phyloP scores from a whole-genome alignment of 2,888 invertebrate genomes.

The Caradrina clavipalpis region DNA sequence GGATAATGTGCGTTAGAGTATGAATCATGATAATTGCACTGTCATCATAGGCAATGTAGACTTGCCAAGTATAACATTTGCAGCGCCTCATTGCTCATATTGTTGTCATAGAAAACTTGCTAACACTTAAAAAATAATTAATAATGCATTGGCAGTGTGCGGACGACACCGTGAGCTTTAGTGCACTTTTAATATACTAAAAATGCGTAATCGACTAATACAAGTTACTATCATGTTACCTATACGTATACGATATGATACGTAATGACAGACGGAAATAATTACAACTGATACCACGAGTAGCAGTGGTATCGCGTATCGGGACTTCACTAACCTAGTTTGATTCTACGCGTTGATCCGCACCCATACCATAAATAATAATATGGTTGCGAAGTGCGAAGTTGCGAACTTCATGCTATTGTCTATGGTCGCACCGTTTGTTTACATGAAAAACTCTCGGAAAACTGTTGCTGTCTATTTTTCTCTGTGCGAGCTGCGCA shows the following conservation, averaged over 20 bases:
- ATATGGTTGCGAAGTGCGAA: conserved; percentile 31
- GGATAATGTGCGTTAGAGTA: too few species aligned
- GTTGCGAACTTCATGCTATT: conserved; percentile 35
- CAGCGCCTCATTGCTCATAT: neutral
- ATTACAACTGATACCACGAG: conserved; percentile 54
- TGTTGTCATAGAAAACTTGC: neutral
- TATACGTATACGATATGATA: conserved; percentile 34
- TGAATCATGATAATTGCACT: neutral
- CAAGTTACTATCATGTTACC: conserved; percentile 45
- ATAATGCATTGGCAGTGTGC: conserved; percentile 37
- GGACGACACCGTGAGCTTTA: conserved; percentile 37
- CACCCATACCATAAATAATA: conserved; percentile 31
- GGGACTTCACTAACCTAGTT: conserved; percentile 59
- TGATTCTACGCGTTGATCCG: conserved; percentile 44
- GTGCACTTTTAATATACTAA: conserved; percentile 31
- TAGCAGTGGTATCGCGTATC: conserved; percentile 51
- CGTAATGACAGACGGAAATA: conserved; percentile 57
- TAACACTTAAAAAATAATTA: conserved; percentile 23
- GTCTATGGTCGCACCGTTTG: conserved; percentile 44
- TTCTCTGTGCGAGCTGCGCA: neutral
- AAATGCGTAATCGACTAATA: conserved; percentile 50
- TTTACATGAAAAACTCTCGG: conserved; percentile 19
- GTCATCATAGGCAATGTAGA: conserved; percentile 10
- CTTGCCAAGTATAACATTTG: neutral
- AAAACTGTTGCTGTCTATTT: conserved; percentile 10